Evolutionary conservation across 2,888 invertebrate species (phyloP).

Genomic region (Rutpela maculata): DNA sequence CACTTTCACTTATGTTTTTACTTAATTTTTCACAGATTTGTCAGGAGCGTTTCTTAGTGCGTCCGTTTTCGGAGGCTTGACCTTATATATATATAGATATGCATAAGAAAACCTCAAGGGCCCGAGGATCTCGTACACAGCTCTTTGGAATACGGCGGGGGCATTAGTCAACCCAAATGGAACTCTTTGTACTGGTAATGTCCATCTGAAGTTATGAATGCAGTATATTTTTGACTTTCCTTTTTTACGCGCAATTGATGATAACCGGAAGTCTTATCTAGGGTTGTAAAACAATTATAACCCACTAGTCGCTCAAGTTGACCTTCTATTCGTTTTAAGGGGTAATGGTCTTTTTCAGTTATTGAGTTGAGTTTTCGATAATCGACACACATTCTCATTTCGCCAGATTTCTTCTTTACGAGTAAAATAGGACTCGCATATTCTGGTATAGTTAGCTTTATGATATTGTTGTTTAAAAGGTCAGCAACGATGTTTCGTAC

Average conservation of each 20-base stretch:
- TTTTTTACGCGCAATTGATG: constrained; percentile 26
- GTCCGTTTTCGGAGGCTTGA: no score
- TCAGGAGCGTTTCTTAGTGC: no score
- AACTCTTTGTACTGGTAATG: constrained; percentile 36
- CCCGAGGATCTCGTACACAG: no score
- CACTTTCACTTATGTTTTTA: no score
- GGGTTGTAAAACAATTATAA: constrained; percentile 30
- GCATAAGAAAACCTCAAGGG: no score
- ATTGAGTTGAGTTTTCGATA: constrained; percentile 33
- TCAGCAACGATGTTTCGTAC: constrained; percentile 33
- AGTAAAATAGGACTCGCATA: constrained; percentile 34
- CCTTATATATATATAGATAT: no score
- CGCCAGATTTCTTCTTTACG: constrained; percentile 20
- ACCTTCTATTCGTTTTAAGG: constrained; percentile 33
- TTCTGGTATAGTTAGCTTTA: constrained; percentile 14
- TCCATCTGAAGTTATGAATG: constrained; percentile 28
- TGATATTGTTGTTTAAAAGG: constrained; percentile 21
- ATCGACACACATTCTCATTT: constrained; percentile 22
- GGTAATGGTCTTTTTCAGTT: constrained; percentile 26
- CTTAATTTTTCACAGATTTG: no score
- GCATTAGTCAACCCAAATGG: no score
- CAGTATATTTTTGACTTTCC: constrained; percentile 29
- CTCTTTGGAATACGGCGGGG: no score
- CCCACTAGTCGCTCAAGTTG: constrained; percentile 32
- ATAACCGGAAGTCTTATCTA: constrained; percentile 32